A percentile compares a stretch with the other conserved stretches of the same genome.
These are phyloP conservation scores for Aplochiton taeniatus DNA, from an alignment of 2,797 vertebrate genomes.

Conservation along the genomic window DNA sequence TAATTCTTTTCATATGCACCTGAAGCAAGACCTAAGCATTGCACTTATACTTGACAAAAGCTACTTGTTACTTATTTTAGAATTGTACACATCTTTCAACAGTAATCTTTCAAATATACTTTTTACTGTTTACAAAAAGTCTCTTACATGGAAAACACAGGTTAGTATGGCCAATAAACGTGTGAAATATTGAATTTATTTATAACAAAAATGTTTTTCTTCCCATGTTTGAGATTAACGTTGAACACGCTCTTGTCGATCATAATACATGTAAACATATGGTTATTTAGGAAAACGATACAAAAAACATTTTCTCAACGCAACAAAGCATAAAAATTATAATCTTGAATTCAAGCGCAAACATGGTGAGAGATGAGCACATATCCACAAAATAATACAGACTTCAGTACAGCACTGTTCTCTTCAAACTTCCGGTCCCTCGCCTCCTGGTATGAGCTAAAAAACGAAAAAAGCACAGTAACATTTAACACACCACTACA, in stretches of 20 bases:
- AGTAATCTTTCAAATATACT: too few species aligned
- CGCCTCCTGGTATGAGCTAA: slow-evolving; percentile 95
- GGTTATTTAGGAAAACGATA: slow-evolving; percentile 1
- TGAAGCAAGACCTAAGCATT: too few species aligned
- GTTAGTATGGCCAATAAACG: background rate
- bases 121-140: too few species aligned
- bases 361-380: slow-evolving; percentile 9
- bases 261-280: slow-evolving; percentile 10
- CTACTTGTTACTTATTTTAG: too few species aligned
- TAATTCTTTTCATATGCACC: too few species aligned
- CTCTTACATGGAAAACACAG: background rate
- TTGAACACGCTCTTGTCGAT: slow-evolving; percentile 6
- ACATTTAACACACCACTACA: too few species aligned
- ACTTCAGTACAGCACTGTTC: slow-evolving; percentile 7
- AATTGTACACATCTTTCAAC: too few species aligned
- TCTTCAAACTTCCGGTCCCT: slow-evolving; percentile 93
- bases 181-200: slow-evolving; percentile 49
- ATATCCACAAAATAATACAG: slow-evolving; percentile 26
- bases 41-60: too few species aligned
- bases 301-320: slow-evolving; percentile 46
- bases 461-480: slow-evolving; percentile 17
- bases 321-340: slow-evolving; percentile 10
- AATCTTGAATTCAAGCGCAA: slow-evolving; percentile 27
- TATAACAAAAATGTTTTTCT: slow-evolving; percentile 45
- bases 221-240: background rate